A percentile compares a stretch with the other conserved stretches of the same genome.
Evolutionary conservation across 2,797 vertebrate species (phyloP).

Genomic region (Danio choprae): DNA sequence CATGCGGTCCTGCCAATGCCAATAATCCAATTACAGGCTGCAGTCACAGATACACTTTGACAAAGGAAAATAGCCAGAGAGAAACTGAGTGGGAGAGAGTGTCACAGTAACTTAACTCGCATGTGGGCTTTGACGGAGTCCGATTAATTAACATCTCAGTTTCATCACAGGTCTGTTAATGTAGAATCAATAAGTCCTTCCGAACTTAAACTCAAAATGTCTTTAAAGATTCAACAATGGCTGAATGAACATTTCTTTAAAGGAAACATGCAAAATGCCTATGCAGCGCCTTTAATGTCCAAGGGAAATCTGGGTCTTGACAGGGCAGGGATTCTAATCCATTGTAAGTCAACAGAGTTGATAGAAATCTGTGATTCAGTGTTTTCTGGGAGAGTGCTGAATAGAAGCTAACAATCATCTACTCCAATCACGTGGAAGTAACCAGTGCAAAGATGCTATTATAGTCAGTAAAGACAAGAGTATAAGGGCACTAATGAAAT

Average conservation of each 20-base stretch:
- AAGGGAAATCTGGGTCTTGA: neutral
- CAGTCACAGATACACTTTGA: slow-evolving; percentile 54
- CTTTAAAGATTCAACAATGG: slow-evolving; percentile 29
- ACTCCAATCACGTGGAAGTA: neutral
- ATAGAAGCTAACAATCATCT: slow-evolving; percentile 2
- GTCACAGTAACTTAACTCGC: slow-evolving; percentile 33
- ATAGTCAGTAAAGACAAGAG: neutral
- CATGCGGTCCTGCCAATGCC: slow-evolving; percentile 55
- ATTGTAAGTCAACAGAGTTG: slow-evolving; percentile 8
- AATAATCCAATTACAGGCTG: slow-evolving; percentile 67
- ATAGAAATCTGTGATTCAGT: slow-evolving; percentile 24
- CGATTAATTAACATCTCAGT: slow-evolving; percentile 30
- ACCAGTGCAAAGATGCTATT: neutral
- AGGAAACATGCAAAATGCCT: neutral
- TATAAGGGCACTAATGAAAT: neutral
- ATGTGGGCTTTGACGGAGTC: slow-evolving; percentile 23
- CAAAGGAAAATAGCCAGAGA: slow-evolving; percentile 48
- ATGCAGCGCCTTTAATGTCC: neutral
- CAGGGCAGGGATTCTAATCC: neutral
- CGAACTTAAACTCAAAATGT: slow-evolving; percentile 20
- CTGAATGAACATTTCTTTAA: neutral
- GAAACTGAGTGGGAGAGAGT: slow-evolving; percentile 26
- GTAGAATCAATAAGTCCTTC: slow-evolving; percentile 22
- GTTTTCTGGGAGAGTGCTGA: slow-evolving; percentile 8
- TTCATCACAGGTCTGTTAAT: slow-evolving; percentile 30